Conservation (phyloP, 2,797 vertebrate genomes). For the Lutjanus campechanus region DNA sequence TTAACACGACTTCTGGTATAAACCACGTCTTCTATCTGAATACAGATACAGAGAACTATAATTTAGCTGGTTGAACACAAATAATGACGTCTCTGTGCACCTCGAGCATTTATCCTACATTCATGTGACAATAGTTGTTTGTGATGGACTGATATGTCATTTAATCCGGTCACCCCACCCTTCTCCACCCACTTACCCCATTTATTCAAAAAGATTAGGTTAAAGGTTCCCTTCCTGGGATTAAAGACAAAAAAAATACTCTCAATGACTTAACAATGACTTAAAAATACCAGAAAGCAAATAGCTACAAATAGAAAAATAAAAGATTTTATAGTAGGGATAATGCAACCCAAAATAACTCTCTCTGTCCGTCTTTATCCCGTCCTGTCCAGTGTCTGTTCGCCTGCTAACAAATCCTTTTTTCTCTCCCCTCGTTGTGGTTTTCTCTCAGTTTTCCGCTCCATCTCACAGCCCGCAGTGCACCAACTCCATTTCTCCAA, state of each 20-base stretch:
- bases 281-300: not conserved
- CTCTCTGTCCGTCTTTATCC: conserved; percentile 21
- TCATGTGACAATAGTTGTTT: conserved; percentile 42
- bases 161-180: conserved; percentile 49
- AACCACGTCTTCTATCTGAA: no score
- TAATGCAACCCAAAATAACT: conserved; percentile 3
- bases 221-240: conserved; percentile 8
- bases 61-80: no score
- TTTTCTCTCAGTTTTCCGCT: conserved; percentile 33
- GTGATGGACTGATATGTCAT: conserved; percentile 34
- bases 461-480: conserved; percentile 13
- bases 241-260: conserved; percentile 11
- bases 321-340: not conserved
- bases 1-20: no score
- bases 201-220: conserved; percentile 49
- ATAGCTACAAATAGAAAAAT: conserved; percentile 4
- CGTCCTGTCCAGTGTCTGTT: conserved; percentile 10
- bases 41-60: no score
- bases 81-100: no score
- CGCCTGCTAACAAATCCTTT: conserved; percentile 33
- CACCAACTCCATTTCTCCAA: conserved; percentile 43
- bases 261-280: not conserved
- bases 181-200: conserved; percentile 33
- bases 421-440: conserved; percentile 21
- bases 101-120: not conserved